Evolutionary conservation across 2,797 vertebrate species (phyloP).

Genomic region (Ficedula albicollis): DNA sequence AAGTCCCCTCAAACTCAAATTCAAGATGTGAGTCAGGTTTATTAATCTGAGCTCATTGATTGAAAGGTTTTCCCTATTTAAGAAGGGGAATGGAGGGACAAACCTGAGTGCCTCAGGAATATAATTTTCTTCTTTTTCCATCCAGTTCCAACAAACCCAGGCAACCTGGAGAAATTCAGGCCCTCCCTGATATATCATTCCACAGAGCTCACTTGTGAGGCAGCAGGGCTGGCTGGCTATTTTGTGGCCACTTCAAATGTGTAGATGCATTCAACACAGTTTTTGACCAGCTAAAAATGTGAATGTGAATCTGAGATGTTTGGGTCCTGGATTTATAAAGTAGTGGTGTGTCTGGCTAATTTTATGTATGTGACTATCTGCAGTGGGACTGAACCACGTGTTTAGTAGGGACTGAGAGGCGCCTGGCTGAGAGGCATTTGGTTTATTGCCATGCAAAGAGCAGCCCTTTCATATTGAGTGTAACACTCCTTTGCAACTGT

Average conservation of each 20-base stretch:
- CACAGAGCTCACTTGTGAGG: neutral
- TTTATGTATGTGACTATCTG: neutral
- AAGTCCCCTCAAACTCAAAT: neutral
- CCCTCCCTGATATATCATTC: neutral
- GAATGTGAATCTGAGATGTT: neutral
- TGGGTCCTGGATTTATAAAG: neutral
- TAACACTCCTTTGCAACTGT: neutral
- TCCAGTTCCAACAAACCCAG: neutral
- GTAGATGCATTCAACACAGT: neutral
- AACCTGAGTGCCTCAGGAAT: neutral
- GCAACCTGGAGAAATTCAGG: neutral
- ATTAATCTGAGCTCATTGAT: neutral
- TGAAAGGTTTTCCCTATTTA: neutral
- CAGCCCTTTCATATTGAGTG: neutral
- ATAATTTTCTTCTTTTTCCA: neutral
- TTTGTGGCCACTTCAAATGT: neutral
- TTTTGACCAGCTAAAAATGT: neutral
- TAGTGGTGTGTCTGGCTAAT: neutral
- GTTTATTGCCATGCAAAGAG: neutral
- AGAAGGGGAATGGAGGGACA: neutral
- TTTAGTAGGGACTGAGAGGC: neutral
- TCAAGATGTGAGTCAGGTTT: neutral
- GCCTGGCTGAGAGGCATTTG: neutral
- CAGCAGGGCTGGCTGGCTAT: neutral
- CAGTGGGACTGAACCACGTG: neutral